Evolutionary conservation across 2,797 vertebrate genomes (phyloP).

Genomic region (Gallinago stenura): DNA sequence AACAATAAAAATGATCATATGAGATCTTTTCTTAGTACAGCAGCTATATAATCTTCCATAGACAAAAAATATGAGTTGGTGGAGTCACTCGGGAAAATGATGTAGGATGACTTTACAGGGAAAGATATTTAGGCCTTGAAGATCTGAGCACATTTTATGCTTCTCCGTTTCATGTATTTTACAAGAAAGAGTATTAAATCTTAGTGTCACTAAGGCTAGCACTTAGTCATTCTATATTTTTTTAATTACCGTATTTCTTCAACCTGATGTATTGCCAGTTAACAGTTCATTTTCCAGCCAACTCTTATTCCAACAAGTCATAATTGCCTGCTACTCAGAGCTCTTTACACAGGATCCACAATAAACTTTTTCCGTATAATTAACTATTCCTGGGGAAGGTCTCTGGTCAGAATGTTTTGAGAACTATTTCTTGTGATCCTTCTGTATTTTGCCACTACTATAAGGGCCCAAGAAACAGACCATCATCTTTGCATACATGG

Average conservation of each 20-base stretch:
- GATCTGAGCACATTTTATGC: background rate
- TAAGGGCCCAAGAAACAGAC: background rate
- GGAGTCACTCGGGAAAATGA: background rate
- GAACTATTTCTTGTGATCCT: background rate
- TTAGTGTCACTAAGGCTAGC: background rate
- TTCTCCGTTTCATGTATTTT: background rate
- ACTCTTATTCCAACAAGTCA: background rate
- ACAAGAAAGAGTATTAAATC: background rate
- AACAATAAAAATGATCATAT: background rate
- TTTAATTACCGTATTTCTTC: slow-evolving; percentile 11
- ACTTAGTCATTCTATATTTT: slow-evolving; percentile 6
- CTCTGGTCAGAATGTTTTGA: background rate
- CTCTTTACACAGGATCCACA: background rate
- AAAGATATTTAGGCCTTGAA: background rate
- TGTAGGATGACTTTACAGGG: background rate
- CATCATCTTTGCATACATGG: background rate
- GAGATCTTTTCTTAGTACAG: background rate
- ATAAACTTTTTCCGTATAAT: background rate
- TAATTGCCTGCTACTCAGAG: background rate
- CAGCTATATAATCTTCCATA: background rate
- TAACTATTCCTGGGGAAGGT: background rate
- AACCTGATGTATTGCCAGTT: background rate
- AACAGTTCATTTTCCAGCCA: slow-evolving; percentile 3
- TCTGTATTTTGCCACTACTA: background rate
- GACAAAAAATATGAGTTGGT: background rate